phyloP scores from a whole-genome alignment of 1,140 invertebrate species.

The Condylostylus longicornis region DNA sequence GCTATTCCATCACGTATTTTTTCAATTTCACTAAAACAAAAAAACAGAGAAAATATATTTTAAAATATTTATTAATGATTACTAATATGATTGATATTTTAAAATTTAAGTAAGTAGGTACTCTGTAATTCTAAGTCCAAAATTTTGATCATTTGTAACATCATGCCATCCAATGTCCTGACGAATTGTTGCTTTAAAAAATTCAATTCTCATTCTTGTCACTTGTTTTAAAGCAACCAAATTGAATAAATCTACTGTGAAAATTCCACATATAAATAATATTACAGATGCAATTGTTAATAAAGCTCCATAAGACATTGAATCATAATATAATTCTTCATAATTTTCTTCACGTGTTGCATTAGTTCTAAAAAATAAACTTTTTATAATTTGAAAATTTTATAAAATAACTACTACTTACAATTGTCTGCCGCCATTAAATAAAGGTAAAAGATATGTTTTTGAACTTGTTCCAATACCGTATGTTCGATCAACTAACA shows the following conservation, averaged over 20 bases:
- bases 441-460: constrained; percentile 27
- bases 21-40: constrained; percentile 59
- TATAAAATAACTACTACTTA: constrained; percentile 31
- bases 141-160: constrained; percentile 62
- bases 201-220: constrained; percentile 49
- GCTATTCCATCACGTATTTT: constrained; percentile 77
- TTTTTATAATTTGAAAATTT: background rate
- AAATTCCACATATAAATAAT: constrained; percentile 45
- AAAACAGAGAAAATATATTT: constrained; percentile 2
- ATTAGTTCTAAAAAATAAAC: constrained; percentile 29
- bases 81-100: too few species aligned
- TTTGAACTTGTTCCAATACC: constrained; percentile 28
- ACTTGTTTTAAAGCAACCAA: constrained; percentile 46
- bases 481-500: constrained; percentile 38
- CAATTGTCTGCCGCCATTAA: constrained; percentile 37
- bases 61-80: background rate
- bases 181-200: constrained; percentile 57
- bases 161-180: constrained; percentile 90
- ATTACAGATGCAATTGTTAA: constrained; percentile 39
- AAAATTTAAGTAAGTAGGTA: too few species aligned
- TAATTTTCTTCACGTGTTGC: constrained; percentile 40
- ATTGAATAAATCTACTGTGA: constrained; percentile 51
- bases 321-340: constrained; percentile 44
- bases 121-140: constrained; percentile 76
- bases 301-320: constrained; percentile 46